A percentile compares a stretch with the other conserved stretches of the same genome.
Evolutionary conservation across 1,140 invertebrate species (phyloP).

Genomic region (Thaumatotibia leucotreta): DNA sequence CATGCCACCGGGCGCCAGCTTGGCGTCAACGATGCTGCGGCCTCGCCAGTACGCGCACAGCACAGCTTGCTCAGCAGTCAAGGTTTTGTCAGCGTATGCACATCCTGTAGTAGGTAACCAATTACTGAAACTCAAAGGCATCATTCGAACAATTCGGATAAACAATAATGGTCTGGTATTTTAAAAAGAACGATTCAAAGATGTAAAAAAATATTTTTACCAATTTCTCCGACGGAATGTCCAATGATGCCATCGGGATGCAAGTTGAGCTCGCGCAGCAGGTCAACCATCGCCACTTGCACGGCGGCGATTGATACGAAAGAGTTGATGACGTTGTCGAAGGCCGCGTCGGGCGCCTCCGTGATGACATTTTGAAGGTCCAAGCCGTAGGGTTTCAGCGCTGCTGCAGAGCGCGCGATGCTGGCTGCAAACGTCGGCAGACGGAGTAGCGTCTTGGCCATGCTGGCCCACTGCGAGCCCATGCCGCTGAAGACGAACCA

Average conservation of each 20-base stretch:
- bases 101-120: too few species aligned
- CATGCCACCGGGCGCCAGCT: conserved; percentile 86
- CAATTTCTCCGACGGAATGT: conserved; percentile 95
- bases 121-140: too few species aligned
- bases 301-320: conserved; percentile 97
- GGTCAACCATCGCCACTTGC: conserved; percentile 94
- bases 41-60: conserved; percentile 95
- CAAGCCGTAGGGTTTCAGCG: conserved; percentile 85
- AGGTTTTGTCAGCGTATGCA: conserved; percentile 96
- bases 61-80: conserved; percentile 95
- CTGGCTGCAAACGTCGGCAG: too few species aligned
- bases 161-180: too few species aligned
- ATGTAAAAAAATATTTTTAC: too few species aligned
- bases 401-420: conserved; percentile 85
- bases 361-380: conserved; percentile 90
- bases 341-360: conserved; percentile 85
- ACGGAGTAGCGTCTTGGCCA: too few species aligned
- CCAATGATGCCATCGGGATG: conserved; percentile 95
- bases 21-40: conserved; percentile 87
- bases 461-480: too few species aligned
- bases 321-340: conserved; percentile 90
- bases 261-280: conserved; percentile 86
- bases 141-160: too few species aligned
- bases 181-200: too few species aligned
- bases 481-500: conserved; percentile 98